phyloP scores from a whole-genome alignment of 2,888 invertebrate species.

The Latheticus oryzae region DNA sequence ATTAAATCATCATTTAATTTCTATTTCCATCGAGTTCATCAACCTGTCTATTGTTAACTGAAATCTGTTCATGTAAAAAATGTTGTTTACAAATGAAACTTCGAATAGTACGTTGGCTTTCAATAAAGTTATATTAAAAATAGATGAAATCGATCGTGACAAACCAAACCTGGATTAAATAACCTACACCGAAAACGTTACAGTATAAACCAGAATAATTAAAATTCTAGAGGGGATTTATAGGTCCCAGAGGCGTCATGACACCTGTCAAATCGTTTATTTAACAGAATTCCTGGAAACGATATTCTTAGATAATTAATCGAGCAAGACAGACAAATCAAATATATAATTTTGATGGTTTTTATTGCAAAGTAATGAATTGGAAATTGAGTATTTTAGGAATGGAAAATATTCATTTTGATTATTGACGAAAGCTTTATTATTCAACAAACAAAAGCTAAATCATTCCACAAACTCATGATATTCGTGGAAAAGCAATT shows the following conservation, averaged over 20 bases:
- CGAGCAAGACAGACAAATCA: background rate
- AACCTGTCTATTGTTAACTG: too few relatives aligned
- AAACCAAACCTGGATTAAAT: constrained; percentile 10
- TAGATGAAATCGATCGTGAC: constrained; percentile 3
- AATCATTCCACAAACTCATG: too few relatives aligned
- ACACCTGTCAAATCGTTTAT: constrained; percentile 19
- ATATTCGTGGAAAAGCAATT: too few relatives aligned
- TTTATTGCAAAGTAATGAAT: constrained; percentile 1
- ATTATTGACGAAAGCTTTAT: too few relatives aligned
- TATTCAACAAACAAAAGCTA: too few relatives aligned
- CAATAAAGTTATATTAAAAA: constrained; percentile 3
- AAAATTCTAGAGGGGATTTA: constrained; percentile 16
- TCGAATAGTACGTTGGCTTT: background rate
- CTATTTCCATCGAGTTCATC: too few relatives aligned
- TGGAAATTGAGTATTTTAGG: too few relatives aligned
- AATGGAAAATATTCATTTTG: too few relatives aligned
- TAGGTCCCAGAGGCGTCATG: constrained; percentile 1
- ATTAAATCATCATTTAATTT: too few relatives aligned
- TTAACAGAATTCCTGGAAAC: constrained; percentile 13
- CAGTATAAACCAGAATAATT: constrained; percentile 8
- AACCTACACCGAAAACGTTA: constrained; percentile 1
- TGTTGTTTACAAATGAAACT: constrained; percentile 1
- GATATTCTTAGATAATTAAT: constrained; percentile 12
- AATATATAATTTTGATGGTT: constrained; percentile 6
- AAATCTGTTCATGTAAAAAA: too few relatives aligned